Evolutionary conservation across 2,113 vertebrate species (phyloP), one percentile per base, ranked within the genome.

Genomic region (Scytalopus superciliaris): DNA sequence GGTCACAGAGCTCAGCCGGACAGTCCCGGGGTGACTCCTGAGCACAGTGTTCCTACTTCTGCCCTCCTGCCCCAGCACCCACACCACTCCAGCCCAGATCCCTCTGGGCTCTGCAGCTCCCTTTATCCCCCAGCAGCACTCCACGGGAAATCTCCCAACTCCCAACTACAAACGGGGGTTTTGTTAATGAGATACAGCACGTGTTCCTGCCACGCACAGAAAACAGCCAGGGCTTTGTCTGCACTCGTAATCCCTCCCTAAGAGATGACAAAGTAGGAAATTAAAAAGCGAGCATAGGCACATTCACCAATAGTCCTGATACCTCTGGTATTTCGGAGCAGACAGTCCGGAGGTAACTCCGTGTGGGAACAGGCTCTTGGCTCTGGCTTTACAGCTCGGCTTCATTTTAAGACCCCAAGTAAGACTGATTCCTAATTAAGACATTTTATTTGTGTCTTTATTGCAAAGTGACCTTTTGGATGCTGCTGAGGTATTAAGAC

Each of bases 181-280:
- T 76, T 93, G 85, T 90, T 97, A 83, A 93, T 73, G 91, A 93
- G 84, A 83, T 33, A 13, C 87, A 90, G 93, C 95, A 96, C 88
- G 45, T 86, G 93, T 68, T 96, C 67, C 83, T 84, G 88, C 90
- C 96, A 90, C 6, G 9, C 96, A 92, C 88, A 0, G 44, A 22
- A 31, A 94, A 95, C 94, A 96, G 88, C 88, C 10, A 25, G 84
- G 76, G 90, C 92, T 95, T 95, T 96, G 96, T 96, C 92, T 93
- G 37, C 25, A 4, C 92, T 84, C 28, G 0, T 95, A 93, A 96
- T 95, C 93, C 83, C 73, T 94, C 85, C 76, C 69, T 9, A 8
- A 68, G 88, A 89, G 94, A 96, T 95, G 93, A 90, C 93, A 91
- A 93, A 90, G 85, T 94, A 88, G 85, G 92, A 92, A 96, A 96